phyloP scores from a whole-genome alignment of 2,113 vertebrate species.

The Nothocercus julius region DNA sequence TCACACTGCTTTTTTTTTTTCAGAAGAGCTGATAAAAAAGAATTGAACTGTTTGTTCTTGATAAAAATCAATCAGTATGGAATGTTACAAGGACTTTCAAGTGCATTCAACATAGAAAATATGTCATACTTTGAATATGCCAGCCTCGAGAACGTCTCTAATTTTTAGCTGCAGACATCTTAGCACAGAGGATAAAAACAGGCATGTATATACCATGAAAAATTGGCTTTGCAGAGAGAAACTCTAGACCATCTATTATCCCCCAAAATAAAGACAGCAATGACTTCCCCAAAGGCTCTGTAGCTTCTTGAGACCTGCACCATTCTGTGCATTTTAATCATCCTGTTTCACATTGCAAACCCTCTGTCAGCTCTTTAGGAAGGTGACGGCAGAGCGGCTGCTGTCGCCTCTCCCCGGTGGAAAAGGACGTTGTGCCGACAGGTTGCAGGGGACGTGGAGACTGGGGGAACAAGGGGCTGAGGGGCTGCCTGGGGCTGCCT shows the following conservation, averaged over 20 bases:
- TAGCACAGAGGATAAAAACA: neutral
- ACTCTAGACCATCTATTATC: neutral
- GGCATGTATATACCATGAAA: neutral
- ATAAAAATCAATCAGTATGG: neutral
- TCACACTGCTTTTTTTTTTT: neutral
- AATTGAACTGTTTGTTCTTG: neutral
- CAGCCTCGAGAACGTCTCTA: neutral
- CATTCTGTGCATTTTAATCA: neutral
- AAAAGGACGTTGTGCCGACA: accelerated
- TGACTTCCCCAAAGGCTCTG: neutral
- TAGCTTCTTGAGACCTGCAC: neutral
- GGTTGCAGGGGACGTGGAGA: accelerated
- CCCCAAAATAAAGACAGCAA: neutral
- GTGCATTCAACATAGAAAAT: neutral
- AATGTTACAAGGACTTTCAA: neutral
- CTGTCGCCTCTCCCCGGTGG: neutral
- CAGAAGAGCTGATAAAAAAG: neutral
- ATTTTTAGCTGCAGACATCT: neutral
- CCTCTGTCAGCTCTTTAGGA: neutral
- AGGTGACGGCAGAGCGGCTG: neutral
- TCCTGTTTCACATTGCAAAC: neutral
- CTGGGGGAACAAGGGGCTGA: accelerated
- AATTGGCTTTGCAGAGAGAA: neutral
- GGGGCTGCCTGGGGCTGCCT: neutral
- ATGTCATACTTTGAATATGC: neutral